Conservation (phyloP, 2,113 vertebrate species). For the Promerops cafer region DNA sequence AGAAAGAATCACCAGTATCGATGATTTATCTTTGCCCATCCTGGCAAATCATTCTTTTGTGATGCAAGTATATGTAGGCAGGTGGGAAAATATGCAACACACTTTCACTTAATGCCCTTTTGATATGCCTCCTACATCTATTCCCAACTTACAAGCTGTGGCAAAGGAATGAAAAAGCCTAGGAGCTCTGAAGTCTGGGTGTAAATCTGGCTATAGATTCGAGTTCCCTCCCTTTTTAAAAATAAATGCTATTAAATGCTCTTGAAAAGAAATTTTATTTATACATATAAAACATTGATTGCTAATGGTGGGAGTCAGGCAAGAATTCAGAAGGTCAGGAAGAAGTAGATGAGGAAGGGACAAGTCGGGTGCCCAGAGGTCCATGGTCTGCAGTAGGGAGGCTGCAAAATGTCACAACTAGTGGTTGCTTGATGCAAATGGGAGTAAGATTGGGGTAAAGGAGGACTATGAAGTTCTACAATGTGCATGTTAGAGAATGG, state of each 20-base stretch:
- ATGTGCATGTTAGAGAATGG: fast-evolving
- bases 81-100: not conserved
- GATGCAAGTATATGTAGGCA: not conserved
- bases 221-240: not conserved
- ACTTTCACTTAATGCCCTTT: conserved; percentile 11
- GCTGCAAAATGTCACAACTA: not conserved
- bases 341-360: not conserved
- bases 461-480: not conserved
- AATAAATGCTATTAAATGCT: not conserved
- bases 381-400: not conserved
- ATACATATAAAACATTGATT: not conserved
- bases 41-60: not conserved
- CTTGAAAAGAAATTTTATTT: not conserved
- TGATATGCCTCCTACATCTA: conserved; percentile 2
- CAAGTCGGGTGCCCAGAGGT: not conserved
- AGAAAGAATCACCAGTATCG: not conserved
- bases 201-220: not conserved
- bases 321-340: not conserved
- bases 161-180: not conserved
- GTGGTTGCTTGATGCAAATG: not conserved
- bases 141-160: not conserved
- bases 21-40: not conserved
- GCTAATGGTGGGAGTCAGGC: not conserved
- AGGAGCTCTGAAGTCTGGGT: not conserved
- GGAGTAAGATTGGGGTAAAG: not conserved